Evolutionary conservation across 2,113 vertebrate genomes (phyloP).

Genomic region (Upupa epops): DNA sequence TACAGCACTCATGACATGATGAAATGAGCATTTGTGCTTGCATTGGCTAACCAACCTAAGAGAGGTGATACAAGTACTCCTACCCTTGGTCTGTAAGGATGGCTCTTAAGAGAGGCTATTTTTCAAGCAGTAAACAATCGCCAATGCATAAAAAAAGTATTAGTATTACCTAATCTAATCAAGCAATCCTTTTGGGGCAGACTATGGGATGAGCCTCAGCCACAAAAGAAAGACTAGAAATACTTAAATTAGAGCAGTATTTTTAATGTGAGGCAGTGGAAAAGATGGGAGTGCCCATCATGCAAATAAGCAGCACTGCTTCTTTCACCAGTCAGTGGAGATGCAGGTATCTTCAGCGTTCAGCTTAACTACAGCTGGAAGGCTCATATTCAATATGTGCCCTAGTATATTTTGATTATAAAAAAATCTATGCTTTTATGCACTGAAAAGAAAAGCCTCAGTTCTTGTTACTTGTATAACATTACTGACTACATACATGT

Average conservation of each 20-base stretch:
- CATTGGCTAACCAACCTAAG: neutral
- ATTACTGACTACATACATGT: neutral
- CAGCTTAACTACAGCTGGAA: neutral
- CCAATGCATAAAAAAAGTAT: neutral
- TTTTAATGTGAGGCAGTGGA: neutral
- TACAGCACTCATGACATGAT: neutral
- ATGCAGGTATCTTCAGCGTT: neutral
- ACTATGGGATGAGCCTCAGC: neutral
- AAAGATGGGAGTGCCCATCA: neutral
- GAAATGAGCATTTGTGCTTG: neutral
- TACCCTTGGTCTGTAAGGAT: neutral
- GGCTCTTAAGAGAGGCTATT: neutral
- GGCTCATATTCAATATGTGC: neutral
- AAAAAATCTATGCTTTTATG: neutral
- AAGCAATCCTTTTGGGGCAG: neutral
- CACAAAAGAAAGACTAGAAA: neutral
- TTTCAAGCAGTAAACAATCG: neutral
- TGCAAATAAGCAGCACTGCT: neutral
- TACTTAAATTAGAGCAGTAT: neutral
- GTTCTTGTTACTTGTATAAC: neutral
- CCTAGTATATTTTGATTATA: neutral
- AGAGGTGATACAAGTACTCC: neutral
- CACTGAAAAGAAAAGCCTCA: neutral
- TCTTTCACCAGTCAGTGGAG: neutral
- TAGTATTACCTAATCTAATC: neutral